phyloP scores from a whole-genome alignment of 2,888 invertebrate species.

The Archips crataeganus region DNA sequence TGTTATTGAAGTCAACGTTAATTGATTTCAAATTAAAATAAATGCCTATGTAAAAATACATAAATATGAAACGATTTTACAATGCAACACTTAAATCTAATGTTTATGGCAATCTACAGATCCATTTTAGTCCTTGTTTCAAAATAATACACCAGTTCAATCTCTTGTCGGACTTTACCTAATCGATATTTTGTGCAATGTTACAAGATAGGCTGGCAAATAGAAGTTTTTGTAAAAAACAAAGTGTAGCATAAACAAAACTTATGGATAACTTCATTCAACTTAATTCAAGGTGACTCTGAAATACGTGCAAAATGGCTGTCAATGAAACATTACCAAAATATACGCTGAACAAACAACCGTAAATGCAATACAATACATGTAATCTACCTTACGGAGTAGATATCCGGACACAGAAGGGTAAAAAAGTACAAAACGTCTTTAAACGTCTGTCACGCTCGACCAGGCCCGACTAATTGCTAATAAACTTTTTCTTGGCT shows the following conservation, averaged over 20 bases:
- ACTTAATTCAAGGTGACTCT: too few relatives aligned
- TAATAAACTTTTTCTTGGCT: conserved; percentile 17
- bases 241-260: too few relatives aligned
- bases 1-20: background rate
- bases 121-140: background rate
- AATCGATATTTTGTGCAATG: too few relatives aligned
- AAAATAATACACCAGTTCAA: background rate
- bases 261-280: background rate
- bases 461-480: conserved; percentile 4
- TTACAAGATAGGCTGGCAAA: too few relatives aligned
- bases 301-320: background rate
- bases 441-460: conserved; percentile 2
- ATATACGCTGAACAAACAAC: background rate
- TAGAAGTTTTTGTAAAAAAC: too few relatives aligned
- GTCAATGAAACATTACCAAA: background rate
- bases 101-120: background rate
- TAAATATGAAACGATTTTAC: background rate
- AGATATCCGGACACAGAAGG: conserved; percentile 3
- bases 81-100: background rate
- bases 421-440: conserved; percentile 13
- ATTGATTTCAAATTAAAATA: background rate
- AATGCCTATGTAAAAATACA: background rate
- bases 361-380: background rate
- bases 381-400: background rate
- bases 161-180: too few relatives aligned